Evolutionary conservation across 2,113 vertebrate species (phyloP).

Genomic region (Eupsittula cactorum): DNA sequence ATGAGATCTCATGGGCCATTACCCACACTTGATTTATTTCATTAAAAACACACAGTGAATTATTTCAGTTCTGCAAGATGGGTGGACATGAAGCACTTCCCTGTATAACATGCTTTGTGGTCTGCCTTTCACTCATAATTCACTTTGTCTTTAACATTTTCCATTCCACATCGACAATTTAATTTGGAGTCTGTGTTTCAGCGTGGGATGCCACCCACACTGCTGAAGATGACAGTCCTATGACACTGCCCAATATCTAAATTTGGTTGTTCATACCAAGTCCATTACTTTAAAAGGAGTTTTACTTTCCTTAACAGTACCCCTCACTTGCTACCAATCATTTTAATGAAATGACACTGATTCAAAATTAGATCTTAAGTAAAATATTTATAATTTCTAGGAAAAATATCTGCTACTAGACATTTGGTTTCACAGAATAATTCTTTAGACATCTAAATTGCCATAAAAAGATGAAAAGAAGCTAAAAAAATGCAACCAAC

Average conservation of each 20-base stretch:
- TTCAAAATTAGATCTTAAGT: not conserved
- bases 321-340: not conserved
- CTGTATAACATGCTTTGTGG: not conserved
- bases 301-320: not conserved
- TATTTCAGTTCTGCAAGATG: not conserved
- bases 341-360: not conserved
- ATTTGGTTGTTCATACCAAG: not conserved
- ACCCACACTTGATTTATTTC: not conserved
- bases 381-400: not conserved
- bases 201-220: not conserved
- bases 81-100: not conserved
- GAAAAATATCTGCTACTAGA: not conserved
- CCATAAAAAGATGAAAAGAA: not conserved
- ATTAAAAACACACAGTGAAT: not conserved
- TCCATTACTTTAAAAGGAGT: not conserved
- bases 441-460: not conserved
- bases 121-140: not conserved
- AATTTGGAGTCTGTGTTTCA: not conserved
- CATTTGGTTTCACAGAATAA: not conserved
- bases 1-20: not conserved
- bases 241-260: not conserved
- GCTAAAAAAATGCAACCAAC: not conserved
- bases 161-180: not conserved
- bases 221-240: not conserved
- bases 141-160: not conserved